Conservation (phyloP, 2,113 vertebrate genomes). For the Polypterus senegalus region DNA sequence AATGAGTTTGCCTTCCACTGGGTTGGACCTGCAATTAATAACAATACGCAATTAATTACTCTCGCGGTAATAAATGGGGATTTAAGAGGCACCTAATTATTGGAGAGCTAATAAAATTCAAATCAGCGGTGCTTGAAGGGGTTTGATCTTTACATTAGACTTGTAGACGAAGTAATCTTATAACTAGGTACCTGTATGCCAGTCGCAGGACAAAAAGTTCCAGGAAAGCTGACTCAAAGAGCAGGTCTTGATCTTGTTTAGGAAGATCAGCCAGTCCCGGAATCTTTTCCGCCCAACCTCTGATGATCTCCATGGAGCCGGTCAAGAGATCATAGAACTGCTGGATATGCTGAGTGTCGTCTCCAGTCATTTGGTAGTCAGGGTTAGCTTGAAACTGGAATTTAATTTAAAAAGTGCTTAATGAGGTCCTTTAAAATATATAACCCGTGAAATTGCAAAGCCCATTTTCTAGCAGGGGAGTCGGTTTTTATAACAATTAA, state of each 20-base stretch:
- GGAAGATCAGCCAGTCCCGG: conserved; percentile 81
- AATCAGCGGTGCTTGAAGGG: conserved; percentile 58
- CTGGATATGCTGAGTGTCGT: conserved; percentile 97
- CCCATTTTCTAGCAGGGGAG: conserved; percentile 51
- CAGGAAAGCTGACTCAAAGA: conserved; percentile 94
- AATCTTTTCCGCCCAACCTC: conserved; percentile 94
- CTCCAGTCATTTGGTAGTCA: conserved; percentile 93
- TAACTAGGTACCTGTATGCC: conserved; percentile 74
- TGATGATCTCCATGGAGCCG: conserved; percentile 98
- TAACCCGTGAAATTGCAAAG: conserved; percentile 87
- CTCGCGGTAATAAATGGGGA: conserved; percentile 60
- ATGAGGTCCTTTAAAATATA: conserved; percentile 84
- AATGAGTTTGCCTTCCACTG: conserved; percentile 95
- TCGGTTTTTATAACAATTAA: conserved; percentile 59
- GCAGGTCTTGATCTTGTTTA: conserved; percentile 87
- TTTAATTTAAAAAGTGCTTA: conserved; percentile 75
- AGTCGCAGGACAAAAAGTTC: conserved; percentile 93
- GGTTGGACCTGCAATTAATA: conserved; percentile 84
- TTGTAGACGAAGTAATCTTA: conserved; percentile 11
- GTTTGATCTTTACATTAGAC: conserved; percentile 25
- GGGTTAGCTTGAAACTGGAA: conserved; percentile 97
- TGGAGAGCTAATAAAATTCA: conserved; percentile 63
- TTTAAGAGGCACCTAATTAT: conserved; percentile 75
- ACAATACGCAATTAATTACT: conserved; percentile 63
- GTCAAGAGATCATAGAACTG: conserved; percentile 98